Percentiles rank a stretch among this genome's conserved stretches.
Evolutionary conservation across 2,888 invertebrate genomes (phyloP).

Genomic region (Agrochola lychnidis): DNA sequence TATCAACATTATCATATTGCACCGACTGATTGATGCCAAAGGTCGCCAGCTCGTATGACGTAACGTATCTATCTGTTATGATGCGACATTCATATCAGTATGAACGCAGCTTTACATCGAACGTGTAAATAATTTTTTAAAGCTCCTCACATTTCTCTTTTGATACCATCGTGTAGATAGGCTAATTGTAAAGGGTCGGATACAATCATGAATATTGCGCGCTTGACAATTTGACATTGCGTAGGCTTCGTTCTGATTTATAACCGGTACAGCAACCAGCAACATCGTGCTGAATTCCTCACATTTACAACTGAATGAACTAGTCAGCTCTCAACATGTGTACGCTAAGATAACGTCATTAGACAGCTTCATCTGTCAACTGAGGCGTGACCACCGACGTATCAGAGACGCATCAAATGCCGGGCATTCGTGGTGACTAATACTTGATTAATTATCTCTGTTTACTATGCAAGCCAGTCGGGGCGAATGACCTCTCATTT

Average conservation of each 20-base stretch:
- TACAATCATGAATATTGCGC: slow-evolving; percentile 56
- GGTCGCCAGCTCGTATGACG: slow-evolving; percentile 67
- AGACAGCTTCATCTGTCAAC: slow-evolving; percentile 56
- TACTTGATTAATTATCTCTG: slow-evolving; percentile 57
- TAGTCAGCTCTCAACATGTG: slow-evolving; percentile 44
- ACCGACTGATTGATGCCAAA: slow-evolving; percentile 82
- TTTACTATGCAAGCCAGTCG: slow-evolving; percentile 26
- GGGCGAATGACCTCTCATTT: slow-evolving; percentile 41
- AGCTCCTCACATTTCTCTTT: slow-evolving; percentile 32
- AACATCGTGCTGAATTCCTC: slow-evolving; percentile 46
- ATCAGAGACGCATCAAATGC: slow-evolving; percentile 47
- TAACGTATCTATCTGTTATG: slow-evolving; percentile 48
- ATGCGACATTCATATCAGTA: slow-evolving; percentile 29
- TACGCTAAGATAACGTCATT: slow-evolving; percentile 60
- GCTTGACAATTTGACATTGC: slow-evolving; percentile 57
- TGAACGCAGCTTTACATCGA: slow-evolving; percentile 33
- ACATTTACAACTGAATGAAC: slow-evolving; percentile 51
- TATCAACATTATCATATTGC: slow-evolving; percentile 73
- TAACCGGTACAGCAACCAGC: slow-evolving; percentile 36
- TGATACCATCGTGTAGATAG: slow-evolving; percentile 47
- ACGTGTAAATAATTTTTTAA: slow-evolving; percentile 52
- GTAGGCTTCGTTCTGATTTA: slow-evolving; percentile 57
- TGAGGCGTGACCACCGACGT: slow-evolving; percentile 50
- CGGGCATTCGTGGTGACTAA: slow-evolving; percentile 48
- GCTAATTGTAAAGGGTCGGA: slow-evolving; percentile 55